Evolutionary conservation across 92 coral and sea anemone species (phyloP), one percentile per base, ranked within the genome.

Genomic region (Montipora capitata): DNA sequence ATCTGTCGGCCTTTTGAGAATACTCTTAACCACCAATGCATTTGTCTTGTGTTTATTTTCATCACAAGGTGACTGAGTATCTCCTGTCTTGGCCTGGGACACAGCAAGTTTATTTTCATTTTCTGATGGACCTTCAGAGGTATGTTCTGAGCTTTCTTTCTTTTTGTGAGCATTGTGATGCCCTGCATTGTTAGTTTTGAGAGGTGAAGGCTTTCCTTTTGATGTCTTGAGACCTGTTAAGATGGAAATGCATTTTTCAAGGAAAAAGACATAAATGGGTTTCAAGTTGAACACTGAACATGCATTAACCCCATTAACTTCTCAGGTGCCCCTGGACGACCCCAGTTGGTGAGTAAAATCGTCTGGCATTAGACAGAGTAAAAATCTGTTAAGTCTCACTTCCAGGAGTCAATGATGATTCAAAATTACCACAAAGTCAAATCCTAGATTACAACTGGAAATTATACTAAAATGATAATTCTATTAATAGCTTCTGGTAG

Each of bases 201-300:
- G 87, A 41, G 80, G 79, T 13, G 80, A 72, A 4, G 45, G 18
- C 59, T 73, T 83, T n/a, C 72, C 43, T 41, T 83, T 83, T 73
- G 87, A 72, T 6, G 72, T 14, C 48, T 83, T 83, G 38, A 83
- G 44, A 20, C 87, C 87, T 83, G 66, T 51, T 0, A 83, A 73
- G 10, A 59, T 14, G 45, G 13, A 42, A 18, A 20, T 11, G 1
- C 42, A 12, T 48, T 48, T 48, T 48, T 48, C 10, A 48, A 48
- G 7, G 52, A 48, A 27, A 27, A 27, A 27, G 0, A 27, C 35
- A 27, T 27, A 27, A 27, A 27, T 27, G 35, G 35, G 35, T 27
- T 27, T 27, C 35, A 27, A 27, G 35, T 1, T 27, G 35, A 27
- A 1, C 35, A 27, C 35, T 27, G 35, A 27, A 27, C 1, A 0